Evolutionary conservation across 1,140 invertebrate species (phyloP).

Genomic region (Saccostrea cuccullata): DNA sequence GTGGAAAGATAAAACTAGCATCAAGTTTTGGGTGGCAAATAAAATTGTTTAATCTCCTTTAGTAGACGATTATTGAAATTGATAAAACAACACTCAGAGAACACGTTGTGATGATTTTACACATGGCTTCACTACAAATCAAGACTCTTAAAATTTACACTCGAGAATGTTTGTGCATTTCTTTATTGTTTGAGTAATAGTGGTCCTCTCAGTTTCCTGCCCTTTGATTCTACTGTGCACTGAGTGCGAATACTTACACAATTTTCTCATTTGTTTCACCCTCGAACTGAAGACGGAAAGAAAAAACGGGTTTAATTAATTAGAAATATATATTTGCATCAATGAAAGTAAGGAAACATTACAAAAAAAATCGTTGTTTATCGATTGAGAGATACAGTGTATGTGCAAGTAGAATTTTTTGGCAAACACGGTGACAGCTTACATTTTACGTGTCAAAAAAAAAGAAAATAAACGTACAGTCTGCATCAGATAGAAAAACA

Average conservation of each 20-base stretch:
- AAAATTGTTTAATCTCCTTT: neutral
- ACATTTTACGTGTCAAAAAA: neutral
- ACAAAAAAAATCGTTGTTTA: neutral
- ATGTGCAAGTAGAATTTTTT: neutral
- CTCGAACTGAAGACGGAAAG: conserved; percentile 18
- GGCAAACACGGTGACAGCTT: neutral
- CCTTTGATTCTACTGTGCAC: neutral
- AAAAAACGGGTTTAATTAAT: neutral
- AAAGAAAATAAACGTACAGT: neutral
- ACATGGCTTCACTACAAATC: neutral
- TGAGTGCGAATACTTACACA: neutral
- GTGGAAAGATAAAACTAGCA: neutral
- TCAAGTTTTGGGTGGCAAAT: neutral
- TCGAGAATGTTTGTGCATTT: no score
- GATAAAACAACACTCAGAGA: neutral
- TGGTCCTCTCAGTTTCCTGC: neutral
- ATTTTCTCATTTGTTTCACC: neutral
- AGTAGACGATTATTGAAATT: neutral
- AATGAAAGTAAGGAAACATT: neutral
- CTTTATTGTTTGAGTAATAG: neutral
- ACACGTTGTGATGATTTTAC: neutral
- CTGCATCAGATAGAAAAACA: neutral
- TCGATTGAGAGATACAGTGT: neutral
- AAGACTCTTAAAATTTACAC: no score
- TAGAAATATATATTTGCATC: neutral